Percentiles rank a stretch among this genome's conserved stretches.
These are phyloP conservation scores for Deroplatys truncata DNA, from an alignment of 2,888 invertebrate species.

Conservation along the genomic window DNA sequence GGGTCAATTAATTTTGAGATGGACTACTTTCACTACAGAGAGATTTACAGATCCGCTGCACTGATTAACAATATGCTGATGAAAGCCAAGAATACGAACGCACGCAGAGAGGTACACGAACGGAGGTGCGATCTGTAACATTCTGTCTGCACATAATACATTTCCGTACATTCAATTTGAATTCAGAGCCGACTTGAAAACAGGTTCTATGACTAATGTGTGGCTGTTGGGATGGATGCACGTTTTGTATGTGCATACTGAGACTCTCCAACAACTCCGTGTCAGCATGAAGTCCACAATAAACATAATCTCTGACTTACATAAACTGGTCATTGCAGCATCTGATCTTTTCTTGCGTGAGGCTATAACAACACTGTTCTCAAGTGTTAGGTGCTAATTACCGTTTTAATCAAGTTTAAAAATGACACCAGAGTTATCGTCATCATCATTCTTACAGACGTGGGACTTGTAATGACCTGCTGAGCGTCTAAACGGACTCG, in stretches of 20 bases:
- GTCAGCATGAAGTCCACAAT: not conserved
- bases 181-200: not conserved
- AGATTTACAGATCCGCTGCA: not conserved
- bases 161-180: not conserved
- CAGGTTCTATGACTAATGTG: not conserved
- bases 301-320: not conserved
- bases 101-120: not conserved
- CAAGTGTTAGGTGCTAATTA: not conserved
- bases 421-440: not conserved
- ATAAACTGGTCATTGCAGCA: not conserved
- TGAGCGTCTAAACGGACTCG: not conserved
- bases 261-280: not conserved
- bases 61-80: not conserved
- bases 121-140: not conserved
- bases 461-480: not conserved
- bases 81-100: not conserved
- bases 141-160: not conserved
- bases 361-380: not conserved
- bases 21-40: not conserved
- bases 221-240: not conserved
- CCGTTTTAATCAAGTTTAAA: not conserved
- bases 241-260: not conserved
- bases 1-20: too few species aligned
- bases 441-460: not conserved
- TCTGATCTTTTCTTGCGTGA: not conserved